Percentiles rank a stretch among this genome's conserved stretches.
phyloP scores from a whole-genome alignment of 2,888 invertebrate species.

The Aphidius colemani region DNA sequence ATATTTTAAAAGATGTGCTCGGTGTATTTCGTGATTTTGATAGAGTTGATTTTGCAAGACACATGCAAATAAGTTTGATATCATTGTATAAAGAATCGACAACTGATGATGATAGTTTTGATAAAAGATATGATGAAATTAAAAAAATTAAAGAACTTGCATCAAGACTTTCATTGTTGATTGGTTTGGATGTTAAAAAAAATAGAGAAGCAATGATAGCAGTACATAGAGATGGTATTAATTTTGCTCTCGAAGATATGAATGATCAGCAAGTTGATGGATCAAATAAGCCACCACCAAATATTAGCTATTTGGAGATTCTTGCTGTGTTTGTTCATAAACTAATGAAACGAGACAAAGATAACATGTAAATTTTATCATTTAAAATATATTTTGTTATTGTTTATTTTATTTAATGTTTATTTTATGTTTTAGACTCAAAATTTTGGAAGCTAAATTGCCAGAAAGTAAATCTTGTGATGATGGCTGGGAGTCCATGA shows the following conservation, averaged over 20 bases:
- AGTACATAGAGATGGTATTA: conserved; percentile 91
- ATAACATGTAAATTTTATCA: not conserved
- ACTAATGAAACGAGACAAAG: not conserved
- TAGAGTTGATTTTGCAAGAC: conserved; percentile 93
- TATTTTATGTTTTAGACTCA: no score
- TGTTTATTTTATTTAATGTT: no score
- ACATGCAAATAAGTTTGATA: conserved; percentile 90
- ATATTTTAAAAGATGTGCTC: conserved; percentile 95
- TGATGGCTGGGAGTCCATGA: no score
- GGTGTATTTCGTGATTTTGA: conserved; percentile 97
- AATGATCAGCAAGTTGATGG: not conserved
- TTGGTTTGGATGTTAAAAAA: conserved; percentile 94
- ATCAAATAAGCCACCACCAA: no score
- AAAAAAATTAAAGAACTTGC: conserved; percentile 93
- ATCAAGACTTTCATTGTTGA: conserved; percentile 93
- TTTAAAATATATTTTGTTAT: no score
- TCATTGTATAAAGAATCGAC: conserved; percentile 79
- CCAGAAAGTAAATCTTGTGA: no score
- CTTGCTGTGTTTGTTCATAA: not conserved
- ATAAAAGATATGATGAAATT: conserved; percentile 80
- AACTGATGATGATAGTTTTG: conserved; percentile 56
- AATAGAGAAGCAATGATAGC: conserved; percentile 96
- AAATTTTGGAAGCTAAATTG: no score
- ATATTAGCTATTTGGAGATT: no score
- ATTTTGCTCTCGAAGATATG: conserved; percentile 66